Evolutionary conservation across 37 sponge, comb jelly and placozoan genomes (phyloP).

Genomic region (Beroe forskalii): DNA sequence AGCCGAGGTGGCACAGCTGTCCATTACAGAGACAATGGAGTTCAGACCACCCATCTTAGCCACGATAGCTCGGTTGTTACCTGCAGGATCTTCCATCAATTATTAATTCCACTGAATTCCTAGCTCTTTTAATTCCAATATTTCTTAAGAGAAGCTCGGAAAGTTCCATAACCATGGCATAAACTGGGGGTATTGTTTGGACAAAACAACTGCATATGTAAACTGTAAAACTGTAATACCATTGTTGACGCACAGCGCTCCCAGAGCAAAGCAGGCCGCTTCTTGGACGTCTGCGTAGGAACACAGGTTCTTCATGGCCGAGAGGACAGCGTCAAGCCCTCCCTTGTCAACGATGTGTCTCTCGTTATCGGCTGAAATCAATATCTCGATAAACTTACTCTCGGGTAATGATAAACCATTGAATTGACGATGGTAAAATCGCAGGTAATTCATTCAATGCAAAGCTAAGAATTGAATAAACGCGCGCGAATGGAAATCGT

Average conservation of each 20-base stretch:
- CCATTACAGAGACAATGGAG: constrained; percentile 56
- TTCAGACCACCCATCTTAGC: constrained; percentile 59
- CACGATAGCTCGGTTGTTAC: constrained; percentile 44
- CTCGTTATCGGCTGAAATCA: constrained; percentile 55
- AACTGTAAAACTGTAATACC: background rate
- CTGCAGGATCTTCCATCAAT: too few relatives aligned
- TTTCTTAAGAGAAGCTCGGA: too few relatives aligned
- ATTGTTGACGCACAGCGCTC: constrained; percentile 60
- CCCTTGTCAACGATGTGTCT: constrained; percentile 57
- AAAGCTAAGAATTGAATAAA: too few relatives aligned
- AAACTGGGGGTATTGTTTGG: too few relatives aligned
- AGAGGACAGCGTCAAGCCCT: constrained; percentile 25
- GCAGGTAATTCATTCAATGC: too few relatives aligned
- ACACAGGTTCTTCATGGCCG: constrained; percentile 29
- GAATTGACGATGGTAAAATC: too few relatives aligned
- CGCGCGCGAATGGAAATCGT: too few relatives aligned
- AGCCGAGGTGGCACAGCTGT: constrained; percentile 27
- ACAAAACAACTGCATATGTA: too few relatives aligned
- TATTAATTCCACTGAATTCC: too few relatives aligned
- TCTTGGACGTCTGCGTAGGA: constrained; percentile 42
- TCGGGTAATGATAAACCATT: too few relatives aligned
- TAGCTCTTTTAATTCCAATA: too few relatives aligned
- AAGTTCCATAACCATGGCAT: background rate
- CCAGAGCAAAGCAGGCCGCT: constrained; percentile 60
- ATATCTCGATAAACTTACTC: background rate